Conservation (phyloP, 2,888 invertebrate species). For the Encarsia formosa region DNA sequence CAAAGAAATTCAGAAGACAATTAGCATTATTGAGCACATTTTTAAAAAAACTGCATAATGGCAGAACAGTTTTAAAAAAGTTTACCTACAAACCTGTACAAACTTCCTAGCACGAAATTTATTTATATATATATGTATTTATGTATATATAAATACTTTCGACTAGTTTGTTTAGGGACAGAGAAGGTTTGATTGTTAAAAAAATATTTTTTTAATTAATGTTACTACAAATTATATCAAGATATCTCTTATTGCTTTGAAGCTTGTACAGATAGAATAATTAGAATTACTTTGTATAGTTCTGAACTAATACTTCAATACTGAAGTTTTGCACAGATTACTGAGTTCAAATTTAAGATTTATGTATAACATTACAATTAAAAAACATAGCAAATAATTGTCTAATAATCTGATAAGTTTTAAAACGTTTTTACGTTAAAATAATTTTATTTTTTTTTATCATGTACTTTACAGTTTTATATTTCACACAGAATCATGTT, state of each 20-base stretch:
- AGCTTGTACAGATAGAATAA: slow-evolving; percentile 17
- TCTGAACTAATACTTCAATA: slow-evolving; percentile 9
- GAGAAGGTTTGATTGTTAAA: slow-evolving; percentile 11
- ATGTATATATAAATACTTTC: not conserved
- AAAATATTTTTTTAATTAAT: slow-evolving; percentile 16
- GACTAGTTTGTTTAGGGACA: slow-evolving; percentile 8
- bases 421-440: no score
- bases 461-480: no score
- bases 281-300: slow-evolving; percentile 8
- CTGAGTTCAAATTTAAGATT: slow-evolving; percentile 9
- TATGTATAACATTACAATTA: not conserved
- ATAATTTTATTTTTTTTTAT: not conserved
- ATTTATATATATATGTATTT: slow-evolving; percentile 3
- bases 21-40: slow-evolving; percentile 39
- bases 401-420: not conserved
- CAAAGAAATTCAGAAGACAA: slow-evolving; percentile 43
- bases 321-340: slow-evolving; percentile 3
- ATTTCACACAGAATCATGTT: no score
- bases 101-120: slow-evolving; percentile 18
- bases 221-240: slow-evolving; percentile 3
- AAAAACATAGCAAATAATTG: not conserved
- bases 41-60: slow-evolving; percentile 8
- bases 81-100: slow-evolving; percentile 22
- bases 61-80: slow-evolving; percentile 14
- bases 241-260: slow-evolving; percentile 1